Base-by-base conservation (phyloP, 2,797 vertebrate species). In the Alcedo quadribrachys region DNA sequence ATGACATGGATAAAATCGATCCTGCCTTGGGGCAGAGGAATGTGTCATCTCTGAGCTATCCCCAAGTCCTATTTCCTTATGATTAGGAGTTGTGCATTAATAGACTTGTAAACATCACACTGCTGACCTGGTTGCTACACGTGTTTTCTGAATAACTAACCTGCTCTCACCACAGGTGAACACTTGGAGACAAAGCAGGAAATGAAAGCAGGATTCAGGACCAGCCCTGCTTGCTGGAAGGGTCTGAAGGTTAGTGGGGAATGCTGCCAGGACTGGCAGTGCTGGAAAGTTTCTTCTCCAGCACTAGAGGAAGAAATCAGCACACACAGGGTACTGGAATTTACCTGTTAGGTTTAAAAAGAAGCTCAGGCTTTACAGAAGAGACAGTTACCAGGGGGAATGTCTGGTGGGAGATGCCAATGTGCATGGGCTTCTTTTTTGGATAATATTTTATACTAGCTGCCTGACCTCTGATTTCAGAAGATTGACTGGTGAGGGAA, bases 1-100 rank as follows among this genome's bases (percentile, higher is more conserved):
- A 0, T 1, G 35, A 16, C 20, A 2, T 1, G 11, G 60, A 5
- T n/a, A 50, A 50, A 76, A 21, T 1, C 1, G 9, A 30, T 42
- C 42, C 67, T 53, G 42, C 25, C 37, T 43, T 42, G 62, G 28
- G 81, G 53, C 27, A 48, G 25, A 68, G 62, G 22, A 25, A 30
- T 2, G 48, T 21, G 3, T 28, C 55, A 22, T 15, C 18, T 28
- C 62, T 27, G 37, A 35, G 61, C 37, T 28, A 51, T 53, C 16
- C 18, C 54, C 30, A 8, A 10, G 19, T 3, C 10, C 32, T 60
- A 1, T 30, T 74, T 54, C 32, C n/a, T 82, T 8, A 2, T 5
- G 60, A 15, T 9, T 68, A 67, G 67, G 24, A 25, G 32, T 3
- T 57, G 58, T 21, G 61, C 65, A 21, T 2, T 2, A 46, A 3